Conservation (phyloP, 2,113 vertebrate genomes). For the Pseudopodoces humilis region DNA sequence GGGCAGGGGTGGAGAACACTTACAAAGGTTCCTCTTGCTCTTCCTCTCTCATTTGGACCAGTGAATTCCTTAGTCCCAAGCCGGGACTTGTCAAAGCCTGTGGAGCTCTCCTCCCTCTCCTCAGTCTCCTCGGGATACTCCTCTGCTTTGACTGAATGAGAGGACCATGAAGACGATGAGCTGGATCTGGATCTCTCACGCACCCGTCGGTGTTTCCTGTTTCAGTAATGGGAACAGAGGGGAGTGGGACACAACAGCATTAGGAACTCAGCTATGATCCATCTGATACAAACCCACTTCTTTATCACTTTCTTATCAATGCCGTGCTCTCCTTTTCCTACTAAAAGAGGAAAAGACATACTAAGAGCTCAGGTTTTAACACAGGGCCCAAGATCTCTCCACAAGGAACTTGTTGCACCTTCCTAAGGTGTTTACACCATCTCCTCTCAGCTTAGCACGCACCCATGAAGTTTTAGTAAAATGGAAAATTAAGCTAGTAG, state of each 20-base stretch:
- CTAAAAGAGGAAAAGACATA: background rate
- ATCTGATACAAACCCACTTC: background rate
- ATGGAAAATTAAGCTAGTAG: background rate
- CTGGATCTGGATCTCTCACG: constrained; percentile 90
- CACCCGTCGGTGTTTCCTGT: constrained; percentile 88
- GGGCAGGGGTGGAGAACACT: constrained; percentile 53
- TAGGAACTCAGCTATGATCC: background rate
- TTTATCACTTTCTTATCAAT: background rate
- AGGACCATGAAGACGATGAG: constrained; percentile 90
- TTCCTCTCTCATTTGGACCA: constrained; percentile 79
- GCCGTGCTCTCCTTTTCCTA: background rate
- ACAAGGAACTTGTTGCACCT: background rate
- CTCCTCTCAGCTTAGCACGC: background rate
- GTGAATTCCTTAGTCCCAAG: constrained; percentile 81
- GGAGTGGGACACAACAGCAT: background rate
- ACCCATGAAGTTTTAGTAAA: background rate
- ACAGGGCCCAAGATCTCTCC: background rate
- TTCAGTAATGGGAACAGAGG: background rate
- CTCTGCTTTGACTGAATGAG: constrained; percentile 81
- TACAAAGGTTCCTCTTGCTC: constrained; percentile 87
- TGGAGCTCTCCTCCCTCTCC: constrained; percentile 80
- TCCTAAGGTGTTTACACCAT: background rate
- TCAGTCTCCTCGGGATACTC: constrained; percentile 80
- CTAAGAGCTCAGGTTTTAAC: background rate
- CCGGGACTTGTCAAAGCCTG: constrained; percentile 80